phyloP scores from a whole-genome alignment of 2,888 invertebrate genomes.

The Eutolmus rufibarbis region DNA sequence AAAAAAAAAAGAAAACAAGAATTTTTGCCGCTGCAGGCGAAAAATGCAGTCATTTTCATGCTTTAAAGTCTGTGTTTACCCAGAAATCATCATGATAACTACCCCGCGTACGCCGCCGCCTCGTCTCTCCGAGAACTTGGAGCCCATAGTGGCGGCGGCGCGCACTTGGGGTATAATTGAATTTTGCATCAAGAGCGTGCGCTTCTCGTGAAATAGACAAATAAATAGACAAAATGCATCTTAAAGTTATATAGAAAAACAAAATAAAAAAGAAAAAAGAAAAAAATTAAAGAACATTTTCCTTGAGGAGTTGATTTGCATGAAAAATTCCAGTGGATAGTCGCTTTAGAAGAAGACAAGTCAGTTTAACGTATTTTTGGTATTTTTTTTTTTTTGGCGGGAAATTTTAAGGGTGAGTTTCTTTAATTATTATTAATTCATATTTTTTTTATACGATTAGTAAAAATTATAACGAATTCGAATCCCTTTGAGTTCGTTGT shows the following conservation, averaged over 20 bases:
- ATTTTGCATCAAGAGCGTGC: constrained; percentile 14
- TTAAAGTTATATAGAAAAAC: background rate
- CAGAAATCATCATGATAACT: too few relatives aligned
- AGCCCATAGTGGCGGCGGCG: background rate
- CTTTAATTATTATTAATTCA: too few relatives aligned
- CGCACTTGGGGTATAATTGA: constrained; percentile 1
- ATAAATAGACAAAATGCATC: constrained; percentile 24
- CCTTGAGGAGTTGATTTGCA: background rate
- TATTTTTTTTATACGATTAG: too few relatives aligned
- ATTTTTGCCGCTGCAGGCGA: background rate
- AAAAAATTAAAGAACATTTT: background rate
- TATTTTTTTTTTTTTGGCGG: background rate
- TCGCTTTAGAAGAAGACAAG: background rate
- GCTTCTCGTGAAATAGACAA: constrained; percentile 15
- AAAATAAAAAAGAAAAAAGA: background rate
- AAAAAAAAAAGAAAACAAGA: background rate
- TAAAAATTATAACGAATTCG: too few relatives aligned
- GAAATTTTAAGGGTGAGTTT: too few relatives aligned
- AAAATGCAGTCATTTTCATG: background rate
- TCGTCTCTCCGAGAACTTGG: background rate
- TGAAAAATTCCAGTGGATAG: constrained; percentile 13
- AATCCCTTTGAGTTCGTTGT: too few relatives aligned
- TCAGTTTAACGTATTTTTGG: too few relatives aligned
- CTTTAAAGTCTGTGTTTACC: background rate
- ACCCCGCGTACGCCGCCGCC: too few relatives aligned